Evolutionary conservation across 2,113 vertebrate species (phyloP).

Genomic region (Pollachius pollachius): DNA sequence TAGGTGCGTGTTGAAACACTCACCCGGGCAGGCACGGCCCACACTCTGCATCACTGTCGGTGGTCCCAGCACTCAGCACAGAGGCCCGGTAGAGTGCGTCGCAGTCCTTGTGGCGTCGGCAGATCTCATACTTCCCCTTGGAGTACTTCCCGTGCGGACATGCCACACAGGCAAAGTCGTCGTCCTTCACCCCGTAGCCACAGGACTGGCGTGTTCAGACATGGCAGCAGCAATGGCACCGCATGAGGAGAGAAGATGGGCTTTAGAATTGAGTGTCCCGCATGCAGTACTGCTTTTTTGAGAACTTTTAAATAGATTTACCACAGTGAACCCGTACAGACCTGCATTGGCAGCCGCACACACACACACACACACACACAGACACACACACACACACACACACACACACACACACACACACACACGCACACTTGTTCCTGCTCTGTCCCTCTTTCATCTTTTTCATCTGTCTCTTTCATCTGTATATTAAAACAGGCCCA

Average conservation of each 20-base stretch:
- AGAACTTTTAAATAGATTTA: background rate
- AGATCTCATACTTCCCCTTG: conserved; percentile 96
- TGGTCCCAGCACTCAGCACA: conserved; percentile 81
- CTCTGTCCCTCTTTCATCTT: conserved; percentile 48
- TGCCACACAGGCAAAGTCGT: conserved; percentile 86
- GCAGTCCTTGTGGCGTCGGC: conserved; percentile 93
- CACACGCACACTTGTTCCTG: no score
- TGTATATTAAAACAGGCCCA: conserved; percentile 55
- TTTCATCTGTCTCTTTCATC: conserved; percentile 60
- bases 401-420: no score
- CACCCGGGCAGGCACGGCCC: conserved; percentile 93
- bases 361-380: conserved; percentile 12
- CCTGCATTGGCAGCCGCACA: background rate
- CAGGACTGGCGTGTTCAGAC: conserved; percentile 77
- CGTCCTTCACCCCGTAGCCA: conserved; percentile 89
- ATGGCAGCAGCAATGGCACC: background rate
- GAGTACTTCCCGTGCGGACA: conserved; percentile 93
- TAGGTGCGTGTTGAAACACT: conserved; percentile 37
- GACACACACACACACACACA: no score
- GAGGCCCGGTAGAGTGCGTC: conserved; percentile 90
- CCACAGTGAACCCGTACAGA: no score
- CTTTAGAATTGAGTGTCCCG: no score
- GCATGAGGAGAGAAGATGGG: no score
- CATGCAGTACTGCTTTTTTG: background rate
- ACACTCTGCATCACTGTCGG: conserved; percentile 91